Evolutionary conservation across 2,113 vertebrate species (phyloP).

Genomic region (Sylvietta virens): DNA sequence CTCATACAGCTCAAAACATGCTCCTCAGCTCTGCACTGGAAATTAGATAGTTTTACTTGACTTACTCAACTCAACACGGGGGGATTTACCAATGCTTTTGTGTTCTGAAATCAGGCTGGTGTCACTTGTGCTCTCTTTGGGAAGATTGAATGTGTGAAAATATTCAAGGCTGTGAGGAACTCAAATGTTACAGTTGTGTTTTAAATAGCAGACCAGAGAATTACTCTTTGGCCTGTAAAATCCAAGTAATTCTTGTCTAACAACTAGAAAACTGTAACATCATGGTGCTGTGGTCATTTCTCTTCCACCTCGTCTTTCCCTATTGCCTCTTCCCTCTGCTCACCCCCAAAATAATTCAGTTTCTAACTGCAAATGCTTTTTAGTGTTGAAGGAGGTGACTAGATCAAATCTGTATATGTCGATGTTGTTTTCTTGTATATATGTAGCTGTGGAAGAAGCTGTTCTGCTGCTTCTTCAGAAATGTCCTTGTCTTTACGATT

Average conservation of each 20-base stretch:
- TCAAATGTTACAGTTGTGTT: not conserved
- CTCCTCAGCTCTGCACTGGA: not conserved
- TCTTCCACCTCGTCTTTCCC: not conserved
- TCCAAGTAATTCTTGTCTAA: not conserved
- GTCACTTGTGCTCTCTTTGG: not conserved
- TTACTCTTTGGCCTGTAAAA: not conserved
- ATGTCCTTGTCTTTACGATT: not conserved
- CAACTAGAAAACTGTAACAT: not conserved
- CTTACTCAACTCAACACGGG: not conserved
- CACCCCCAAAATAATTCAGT: not conserved
- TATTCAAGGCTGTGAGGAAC: not conserved
- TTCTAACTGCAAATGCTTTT: not conserved
- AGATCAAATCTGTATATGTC: not conserved
- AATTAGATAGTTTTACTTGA: not conserved
- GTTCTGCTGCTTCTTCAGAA: not conserved
- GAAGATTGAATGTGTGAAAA: not conserved
- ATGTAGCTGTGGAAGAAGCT: not conserved
- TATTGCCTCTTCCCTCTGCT: not conserved
- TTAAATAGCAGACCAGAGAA: not conserved
- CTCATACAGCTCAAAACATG: not conserved
- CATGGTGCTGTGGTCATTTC: not conserved
- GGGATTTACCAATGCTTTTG: not conserved
- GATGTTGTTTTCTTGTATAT: not conserved
- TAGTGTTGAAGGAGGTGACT: not conserved
- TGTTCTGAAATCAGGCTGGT: not conserved